A percentile compares a stretch with the other conserved stretches of the same genome.
These are phyloP conservation scores for Polypedilum vanderplanki DNA, from an alignment of 1,140 invertebrate species.

Conservation along the genomic window DNA sequence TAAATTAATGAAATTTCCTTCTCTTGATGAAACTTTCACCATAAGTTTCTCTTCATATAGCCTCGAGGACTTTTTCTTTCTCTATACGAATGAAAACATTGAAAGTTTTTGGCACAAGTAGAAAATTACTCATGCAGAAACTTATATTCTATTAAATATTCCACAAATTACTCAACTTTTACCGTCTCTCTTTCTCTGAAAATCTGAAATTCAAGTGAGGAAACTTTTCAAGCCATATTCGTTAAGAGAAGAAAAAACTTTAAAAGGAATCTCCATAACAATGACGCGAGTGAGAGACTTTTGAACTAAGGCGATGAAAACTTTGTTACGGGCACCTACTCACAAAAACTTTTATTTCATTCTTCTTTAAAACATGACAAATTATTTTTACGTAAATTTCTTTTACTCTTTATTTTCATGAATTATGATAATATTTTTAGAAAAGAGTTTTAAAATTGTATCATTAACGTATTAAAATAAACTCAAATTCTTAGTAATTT, in stretches of 20 bases:
- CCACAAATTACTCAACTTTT: constrained; percentile 13
- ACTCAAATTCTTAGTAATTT: too few relatives aligned
- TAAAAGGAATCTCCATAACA: constrained; percentile 13
- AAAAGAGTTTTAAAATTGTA: too few relatives aligned
- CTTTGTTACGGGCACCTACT: neutral
- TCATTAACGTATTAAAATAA: too few relatives aligned
- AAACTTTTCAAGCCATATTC: neutral
- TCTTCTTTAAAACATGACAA: too few relatives aligned
- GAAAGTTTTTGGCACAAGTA: neutral
- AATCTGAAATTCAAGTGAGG: constrained; percentile 11
- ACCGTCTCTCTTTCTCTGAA: neutral
- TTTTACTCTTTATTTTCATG: too few relatives aligned
- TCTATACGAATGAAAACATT: neutral
- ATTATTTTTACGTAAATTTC: too few relatives aligned
- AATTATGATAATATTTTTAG: too few relatives aligned
- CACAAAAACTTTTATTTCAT: neutral
- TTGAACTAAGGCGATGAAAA: constrained; percentile 1
- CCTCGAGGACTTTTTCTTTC: neutral
- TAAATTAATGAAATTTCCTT: constrained; percentile 20
- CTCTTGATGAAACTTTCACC: neutral
- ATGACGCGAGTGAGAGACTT: neutral
- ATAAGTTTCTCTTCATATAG: neutral
- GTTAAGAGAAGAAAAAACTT: neutral
- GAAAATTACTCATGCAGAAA: constrained; percentile 10
- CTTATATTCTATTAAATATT: neutral